Conservation (phyloP, 1,140 invertebrate genomes). For the Lerema accius region DNA sequence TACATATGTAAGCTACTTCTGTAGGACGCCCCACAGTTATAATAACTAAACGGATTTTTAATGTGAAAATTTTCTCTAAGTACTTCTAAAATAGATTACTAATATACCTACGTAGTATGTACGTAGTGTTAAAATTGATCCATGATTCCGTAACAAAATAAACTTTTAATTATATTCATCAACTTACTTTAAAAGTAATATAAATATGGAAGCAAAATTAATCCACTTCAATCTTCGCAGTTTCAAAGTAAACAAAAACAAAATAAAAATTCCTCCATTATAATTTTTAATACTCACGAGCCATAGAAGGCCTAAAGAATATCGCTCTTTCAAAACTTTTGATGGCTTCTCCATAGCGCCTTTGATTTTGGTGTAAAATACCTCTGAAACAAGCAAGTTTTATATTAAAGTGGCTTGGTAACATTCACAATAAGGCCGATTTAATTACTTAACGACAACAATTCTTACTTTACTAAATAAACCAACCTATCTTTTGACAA, state of each 20-base stretch:
- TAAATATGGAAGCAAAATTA: not conserved
- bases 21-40: too few species aligned
- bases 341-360: constrained; percentile 94
- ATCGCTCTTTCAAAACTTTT: constrained; percentile 96
- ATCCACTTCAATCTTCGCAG: not conserved
- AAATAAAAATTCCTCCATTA: constrained; percentile 14
- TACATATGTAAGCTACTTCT: too few species aligned
- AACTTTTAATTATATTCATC: not conserved
- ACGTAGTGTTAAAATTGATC: too few species aligned
- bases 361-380: constrained; percentile 95
- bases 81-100: too few species aligned
- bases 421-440: constrained; percentile 22
- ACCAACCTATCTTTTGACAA: too few species aligned
- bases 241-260: constrained; percentile 2
- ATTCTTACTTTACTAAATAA: too few species aligned
- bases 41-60: too few species aligned
- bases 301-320: constrained; percentile 95
- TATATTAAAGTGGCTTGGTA: constrained; percentile 31
- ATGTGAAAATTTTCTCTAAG: too few species aligned
- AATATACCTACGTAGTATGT: too few species aligned
- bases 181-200: not conserved
- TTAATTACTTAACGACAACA: constrained; percentile 27
- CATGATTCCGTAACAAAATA: too few species aligned
- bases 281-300: constrained; percentile 88
- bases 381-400: constrained; percentile 89